Conservation (phyloP, 2,797 vertebrate genomes). For the Schizothorax lantsangensis region DNA sequence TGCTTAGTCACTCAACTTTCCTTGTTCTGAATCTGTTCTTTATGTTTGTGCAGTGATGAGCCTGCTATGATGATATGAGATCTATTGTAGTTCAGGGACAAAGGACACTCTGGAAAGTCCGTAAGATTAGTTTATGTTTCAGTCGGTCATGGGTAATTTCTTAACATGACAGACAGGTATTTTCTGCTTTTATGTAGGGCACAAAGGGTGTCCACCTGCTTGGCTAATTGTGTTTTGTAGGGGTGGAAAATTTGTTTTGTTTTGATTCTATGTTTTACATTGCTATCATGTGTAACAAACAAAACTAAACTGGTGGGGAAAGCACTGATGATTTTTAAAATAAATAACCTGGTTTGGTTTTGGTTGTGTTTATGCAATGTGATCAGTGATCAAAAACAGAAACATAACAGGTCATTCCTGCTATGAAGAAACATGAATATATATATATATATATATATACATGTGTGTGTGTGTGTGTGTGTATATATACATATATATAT, state of each 20-base stretch:
- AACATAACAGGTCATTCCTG: neutral
- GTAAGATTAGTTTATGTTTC: neutral
- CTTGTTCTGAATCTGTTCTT: conserved; percentile 2
- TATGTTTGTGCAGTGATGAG: conserved; percentile 35
- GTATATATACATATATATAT: too few relatives aligned
- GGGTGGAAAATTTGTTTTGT: neutral
- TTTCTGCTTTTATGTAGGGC: neutral
- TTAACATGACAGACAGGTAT: neutral
- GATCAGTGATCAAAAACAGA: neutral
- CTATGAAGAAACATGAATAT: neutral
- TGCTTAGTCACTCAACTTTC: neutral
- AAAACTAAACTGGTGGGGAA: neutral
- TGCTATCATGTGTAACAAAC: neutral
- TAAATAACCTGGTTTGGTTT: conserved; percentile 2
- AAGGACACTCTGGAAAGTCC: conserved; percentile 29
- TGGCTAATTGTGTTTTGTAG: neutral
- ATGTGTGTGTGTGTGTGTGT: too few relatives aligned
- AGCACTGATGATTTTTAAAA: neutral
- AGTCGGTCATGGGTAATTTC: neutral
- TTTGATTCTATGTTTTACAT: neutral
- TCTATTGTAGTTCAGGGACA: neutral
- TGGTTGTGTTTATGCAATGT: neutral
- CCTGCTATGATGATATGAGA: neutral
- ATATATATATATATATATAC: too few relatives aligned
- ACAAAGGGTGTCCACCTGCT: neutral